Conservation (phyloP, 37 sponge, comb jelly and placozoan genomes). For the Oscarella lobularis region DNA sequence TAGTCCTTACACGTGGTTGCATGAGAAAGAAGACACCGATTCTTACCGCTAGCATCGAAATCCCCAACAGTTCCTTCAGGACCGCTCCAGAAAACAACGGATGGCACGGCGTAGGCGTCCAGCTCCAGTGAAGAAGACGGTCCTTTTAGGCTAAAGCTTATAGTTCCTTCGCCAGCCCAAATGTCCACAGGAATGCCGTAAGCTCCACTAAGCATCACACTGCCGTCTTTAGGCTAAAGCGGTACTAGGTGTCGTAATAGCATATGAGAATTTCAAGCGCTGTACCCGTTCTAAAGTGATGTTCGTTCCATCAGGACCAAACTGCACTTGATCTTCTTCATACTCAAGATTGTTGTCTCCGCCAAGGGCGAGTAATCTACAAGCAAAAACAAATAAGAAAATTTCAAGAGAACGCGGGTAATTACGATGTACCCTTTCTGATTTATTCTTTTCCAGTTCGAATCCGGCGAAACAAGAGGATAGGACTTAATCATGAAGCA, state of each 20-base stretch:
- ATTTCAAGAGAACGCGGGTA: neutral
- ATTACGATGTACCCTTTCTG: neutral
- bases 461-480: neutral
- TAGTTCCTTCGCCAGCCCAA: neutral
- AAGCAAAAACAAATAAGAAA: too few relatives aligned
- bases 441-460: slow-evolving; percentile 18
- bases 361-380: too few relatives aligned
- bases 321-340: neutral
- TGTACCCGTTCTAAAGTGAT: neutral
- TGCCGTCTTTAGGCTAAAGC: neutral
- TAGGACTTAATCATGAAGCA: slow-evolving; percentile 27
- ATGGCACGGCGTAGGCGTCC: slow-evolving; percentile 24
- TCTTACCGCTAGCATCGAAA: neutral
- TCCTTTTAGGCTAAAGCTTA: slow-evolving; percentile 25
- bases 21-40: neutral
- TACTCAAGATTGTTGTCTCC: neutral
- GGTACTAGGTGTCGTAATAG: neutral
- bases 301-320: neutral
- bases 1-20: neutral
- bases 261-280: neutral
- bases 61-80: neutral
- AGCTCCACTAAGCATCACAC: neutral
- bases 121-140: slow-evolving; percentile 17
- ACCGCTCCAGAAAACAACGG: slow-evolving; percentile 32
- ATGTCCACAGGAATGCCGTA: neutral